phyloP scores from a whole-genome alignment of 2,797 vertebrate genomes.

The Sebastes vulpes region DNA sequence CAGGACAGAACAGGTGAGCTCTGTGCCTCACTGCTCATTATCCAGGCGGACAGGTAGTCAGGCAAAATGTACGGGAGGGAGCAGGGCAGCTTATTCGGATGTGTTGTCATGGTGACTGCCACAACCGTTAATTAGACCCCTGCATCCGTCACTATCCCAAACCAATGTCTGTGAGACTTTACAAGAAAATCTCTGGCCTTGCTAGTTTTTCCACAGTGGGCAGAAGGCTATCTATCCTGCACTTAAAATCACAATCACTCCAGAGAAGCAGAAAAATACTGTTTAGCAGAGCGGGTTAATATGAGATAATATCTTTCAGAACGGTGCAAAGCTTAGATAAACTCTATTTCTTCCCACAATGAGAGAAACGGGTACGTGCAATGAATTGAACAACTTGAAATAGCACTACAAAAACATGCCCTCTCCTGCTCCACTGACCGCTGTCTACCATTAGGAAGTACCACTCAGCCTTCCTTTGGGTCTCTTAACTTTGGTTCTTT shows the following conservation, averaged over 20 bases:
- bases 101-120: conserved; percentile 26
- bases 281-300: neutral
- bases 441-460: neutral
- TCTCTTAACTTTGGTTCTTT: neutral
- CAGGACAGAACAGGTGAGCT: conserved; percentile 50
- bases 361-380: neutral
- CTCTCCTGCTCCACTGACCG: neutral
- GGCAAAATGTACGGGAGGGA: conserved; percentile 21
- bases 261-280: neutral
- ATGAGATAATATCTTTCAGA: neutral
- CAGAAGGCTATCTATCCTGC: neutral
- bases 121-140: conserved; percentile 54
- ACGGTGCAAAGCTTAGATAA: neutral
- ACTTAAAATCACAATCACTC: neutral
- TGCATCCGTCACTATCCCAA: conserved; percentile 12
- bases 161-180: neutral
- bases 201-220: neutral
- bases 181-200: neutral
- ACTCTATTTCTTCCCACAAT: neutral
- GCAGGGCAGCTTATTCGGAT: neutral
- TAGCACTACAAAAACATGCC: neutral
- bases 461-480: neutral
- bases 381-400: neutral
- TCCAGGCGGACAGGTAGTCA: conserved; percentile 24
- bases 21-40: conserved; percentile 57